Evolutionary conservation across 2,113 vertebrate genomes (phyloP).

Genomic region (Otocyon megalotis): DNA sequence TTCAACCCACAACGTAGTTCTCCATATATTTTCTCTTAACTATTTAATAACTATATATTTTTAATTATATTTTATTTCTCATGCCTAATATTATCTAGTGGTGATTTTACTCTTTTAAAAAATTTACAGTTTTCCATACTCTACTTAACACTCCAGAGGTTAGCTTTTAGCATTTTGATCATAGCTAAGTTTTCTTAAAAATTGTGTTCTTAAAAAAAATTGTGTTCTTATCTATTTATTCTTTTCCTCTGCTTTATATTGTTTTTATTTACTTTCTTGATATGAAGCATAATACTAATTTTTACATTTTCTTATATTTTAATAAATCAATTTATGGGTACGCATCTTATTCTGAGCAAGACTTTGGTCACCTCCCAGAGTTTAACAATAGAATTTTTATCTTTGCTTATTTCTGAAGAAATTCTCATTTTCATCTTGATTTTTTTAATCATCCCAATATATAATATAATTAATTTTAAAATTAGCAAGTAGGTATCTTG

Average conservation of each 20-base stretch:
- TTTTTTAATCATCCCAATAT: background rate
- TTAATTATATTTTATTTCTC: background rate
- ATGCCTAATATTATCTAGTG: background rate
- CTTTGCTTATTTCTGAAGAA: background rate
- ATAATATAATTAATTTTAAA: background rate
- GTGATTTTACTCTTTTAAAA: background rate
- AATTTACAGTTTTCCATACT: background rate
- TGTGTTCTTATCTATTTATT: background rate
- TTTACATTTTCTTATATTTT: background rate
- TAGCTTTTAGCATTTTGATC: background rate
- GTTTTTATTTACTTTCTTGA: background rate
- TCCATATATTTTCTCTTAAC: background rate
- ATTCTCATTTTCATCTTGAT: background rate
- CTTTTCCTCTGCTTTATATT: background rate
- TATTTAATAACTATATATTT: background rate
- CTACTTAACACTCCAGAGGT: background rate
- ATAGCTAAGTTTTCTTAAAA: background rate
- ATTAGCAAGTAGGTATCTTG: background rate
- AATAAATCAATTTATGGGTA: background rate
- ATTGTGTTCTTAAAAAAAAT: background rate
- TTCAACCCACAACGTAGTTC: background rate
- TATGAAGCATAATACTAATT: conserved; percentile 22
- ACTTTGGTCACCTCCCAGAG: background rate
- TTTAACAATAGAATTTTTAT: background rate
- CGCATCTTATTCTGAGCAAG: background rate